Evolutionary conservation across 1,140 invertebrate genomes (phyloP).

Genomic region (Saccostrea glomerata): DNA sequence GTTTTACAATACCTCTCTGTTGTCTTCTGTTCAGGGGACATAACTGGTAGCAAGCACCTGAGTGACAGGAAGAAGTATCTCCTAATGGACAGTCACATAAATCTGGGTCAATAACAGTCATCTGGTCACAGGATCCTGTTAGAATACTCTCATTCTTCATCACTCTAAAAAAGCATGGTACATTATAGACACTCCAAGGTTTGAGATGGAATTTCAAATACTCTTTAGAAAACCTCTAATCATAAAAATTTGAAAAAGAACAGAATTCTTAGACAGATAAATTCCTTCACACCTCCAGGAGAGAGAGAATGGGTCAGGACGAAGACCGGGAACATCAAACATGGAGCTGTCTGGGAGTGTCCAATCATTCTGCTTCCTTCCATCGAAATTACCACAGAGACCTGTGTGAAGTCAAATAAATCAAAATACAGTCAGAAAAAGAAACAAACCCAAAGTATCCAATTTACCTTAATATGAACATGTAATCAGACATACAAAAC

Average conservation of each 20-base stretch:
- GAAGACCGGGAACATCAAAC: slow-evolving; percentile 48
- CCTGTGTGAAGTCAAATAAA: slow-evolving; percentile 52
- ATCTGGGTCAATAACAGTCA: background rate
- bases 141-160: slow-evolving; percentile 54
- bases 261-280: no score
- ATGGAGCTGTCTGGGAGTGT: slow-evolving; percentile 59
- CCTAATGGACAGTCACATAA: slow-evolving; percentile 56
- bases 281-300: slow-evolving; percentile 62
- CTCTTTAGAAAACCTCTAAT: no score
- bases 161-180: slow-evolving; percentile 45
- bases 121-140: slow-evolving; percentile 51
- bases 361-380: slow-evolving; percentile 61
- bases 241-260: no score
- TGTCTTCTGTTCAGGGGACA: slow-evolving; percentile 42
- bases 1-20: background rate
- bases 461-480: no score
- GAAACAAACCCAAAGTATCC: no score
- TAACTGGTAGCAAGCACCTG: slow-evolving; percentile 36
- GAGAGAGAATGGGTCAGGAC: slow-evolving; percentile 61
- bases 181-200: no score
- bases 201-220: no score
- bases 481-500: no score
- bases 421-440: no score
- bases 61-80: slow-evolving; percentile 38
- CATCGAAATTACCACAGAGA: slow-evolving; percentile 72